Percentiles rank a stretch among this genome's conserved stretches.
Conservation (phyloP, 2,113 vertebrate genomes). For the Chiloscyllium plagiosum region DNA sequence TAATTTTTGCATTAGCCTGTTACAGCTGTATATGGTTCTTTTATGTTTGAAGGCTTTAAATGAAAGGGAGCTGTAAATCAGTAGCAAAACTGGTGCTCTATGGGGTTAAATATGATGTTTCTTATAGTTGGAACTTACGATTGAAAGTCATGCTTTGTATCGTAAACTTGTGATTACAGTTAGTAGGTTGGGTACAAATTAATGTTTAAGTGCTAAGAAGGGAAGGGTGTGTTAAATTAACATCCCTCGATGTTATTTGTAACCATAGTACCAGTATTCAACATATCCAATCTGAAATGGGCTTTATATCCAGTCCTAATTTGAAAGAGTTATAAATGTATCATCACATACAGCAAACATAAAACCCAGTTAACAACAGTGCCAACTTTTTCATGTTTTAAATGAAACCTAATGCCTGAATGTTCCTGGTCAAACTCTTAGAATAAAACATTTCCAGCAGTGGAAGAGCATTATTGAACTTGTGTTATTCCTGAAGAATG, state of each 20-base stretch:
- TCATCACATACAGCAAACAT: too few relatives aligned
- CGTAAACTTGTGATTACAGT: background rate
- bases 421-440: too few relatives aligned
- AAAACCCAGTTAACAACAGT: too few relatives aligned
- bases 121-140: background rate
- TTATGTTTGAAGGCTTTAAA: background rate
- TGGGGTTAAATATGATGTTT: background rate
- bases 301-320: too few relatives aligned
- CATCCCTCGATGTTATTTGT: background rate
- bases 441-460: too few relatives aligned
- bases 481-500: too few relatives aligned
- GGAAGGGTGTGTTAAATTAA: background rate
- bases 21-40: background rate
- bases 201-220: background rate
- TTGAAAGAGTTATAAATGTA: too few relatives aligned
- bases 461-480: too few relatives aligned
- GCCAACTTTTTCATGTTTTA: too few relatives aligned
- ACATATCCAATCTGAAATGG: too few relatives aligned
- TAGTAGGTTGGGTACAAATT: background rate
- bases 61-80: background rate
- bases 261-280: background rate
- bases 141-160: too few relatives aligned
- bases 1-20: background rate
- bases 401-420: too few relatives aligned
- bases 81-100: background rate